A percentile compares a stretch with the other conserved stretches of the same genome.
Conservation (phyloP, 2,797 vertebrate genomes). For the Gallinago solitaria region DNA sequence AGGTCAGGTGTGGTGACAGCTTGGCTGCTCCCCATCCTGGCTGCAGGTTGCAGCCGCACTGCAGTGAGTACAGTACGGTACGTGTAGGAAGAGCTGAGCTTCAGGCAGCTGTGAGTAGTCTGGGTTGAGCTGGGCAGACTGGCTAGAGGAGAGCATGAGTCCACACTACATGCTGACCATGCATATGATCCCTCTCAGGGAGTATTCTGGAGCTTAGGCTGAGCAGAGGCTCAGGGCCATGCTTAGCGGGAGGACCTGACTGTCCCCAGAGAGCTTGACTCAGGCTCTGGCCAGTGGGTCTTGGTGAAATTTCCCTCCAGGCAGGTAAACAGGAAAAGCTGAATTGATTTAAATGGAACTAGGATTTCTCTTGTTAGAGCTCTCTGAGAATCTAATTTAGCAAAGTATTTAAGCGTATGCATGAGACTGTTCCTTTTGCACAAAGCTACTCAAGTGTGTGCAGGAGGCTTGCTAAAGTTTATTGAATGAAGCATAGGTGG, state of each 20-base stretch:
- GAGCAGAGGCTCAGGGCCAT: accelerated
- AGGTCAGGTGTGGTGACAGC: not conserved
- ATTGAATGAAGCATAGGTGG: not conserved
- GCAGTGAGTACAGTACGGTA: accelerated
- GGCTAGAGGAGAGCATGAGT: not conserved
- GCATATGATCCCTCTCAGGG: not conserved
- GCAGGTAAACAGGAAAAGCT: not conserved
- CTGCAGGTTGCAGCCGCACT: not conserved
- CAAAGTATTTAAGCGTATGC: not conserved
- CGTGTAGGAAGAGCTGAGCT: not conserved
- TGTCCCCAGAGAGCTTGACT: not conserved
- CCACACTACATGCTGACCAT: accelerated
- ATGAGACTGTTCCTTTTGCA: not conserved
- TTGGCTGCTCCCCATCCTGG: not conserved
- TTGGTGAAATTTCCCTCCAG: not conserved
- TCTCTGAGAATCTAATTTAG: not conserved
- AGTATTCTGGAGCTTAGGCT: not conserved
- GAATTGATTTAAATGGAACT: not conserved
- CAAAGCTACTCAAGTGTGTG: not conserved
- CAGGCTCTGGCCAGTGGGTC: not conserved
- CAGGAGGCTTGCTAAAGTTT: not conserved
- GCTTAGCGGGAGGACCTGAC: not conserved
- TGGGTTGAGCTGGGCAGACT: not conserved
- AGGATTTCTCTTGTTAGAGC: not conserved
- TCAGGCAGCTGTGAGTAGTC: not conserved